Evolutionary conservation across 1,140 invertebrate genomes (phyloP), one percentile per base, ranked within the genome.

Genomic region (Akabosia matsudoensis): DNA sequence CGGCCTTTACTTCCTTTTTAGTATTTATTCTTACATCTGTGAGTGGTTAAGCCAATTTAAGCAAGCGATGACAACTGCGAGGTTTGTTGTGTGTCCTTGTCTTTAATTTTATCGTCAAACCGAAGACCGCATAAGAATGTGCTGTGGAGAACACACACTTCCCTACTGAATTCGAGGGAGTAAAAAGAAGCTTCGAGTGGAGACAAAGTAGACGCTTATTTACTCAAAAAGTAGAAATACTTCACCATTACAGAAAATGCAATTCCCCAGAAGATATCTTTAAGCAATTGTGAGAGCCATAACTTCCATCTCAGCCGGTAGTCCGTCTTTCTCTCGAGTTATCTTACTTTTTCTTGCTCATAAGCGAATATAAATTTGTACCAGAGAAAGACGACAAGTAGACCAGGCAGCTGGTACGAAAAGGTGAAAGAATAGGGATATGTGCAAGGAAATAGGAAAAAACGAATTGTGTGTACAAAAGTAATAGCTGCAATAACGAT

Each of bases 61-160:
- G 54, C 26, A 24, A n/a, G 54, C 14, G 26, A 31, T n/a, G n/a
- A 31, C 61, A 31, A 30, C 54, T 4, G 22, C 2, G 24, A 30
- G 10, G 61, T 67, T 7, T 31, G 61, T 67, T 61, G 54, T 61
- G 37, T n/a, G n/a, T n/a, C 37, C 7, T 7, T 45, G 54, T 67
- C 61, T 67, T 67, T 31, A 67, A 67, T 67, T 67, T 67, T 67
- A 28, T 67, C 61, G 28, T 22, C 7, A 67, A 67, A 67, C 61
- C 3, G 24, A 67, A 56, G 54, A 7, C 18, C 7, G 7, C 7
- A 10, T 18, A 45, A 45, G 37, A 18, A 10, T 45, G 7, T 45
- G 7, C 7, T 45, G 37, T 45, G n/a, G n/a, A n/a, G n/a, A n/a
- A n/a, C n/a, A n/a, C n/a, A n/a, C n/a, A n/a, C n/a, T n/a, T n/a